Base-by-base conservation (phyloP, 2,888 invertebrate species). In the Pachymerium ferrugineum region DNA sequence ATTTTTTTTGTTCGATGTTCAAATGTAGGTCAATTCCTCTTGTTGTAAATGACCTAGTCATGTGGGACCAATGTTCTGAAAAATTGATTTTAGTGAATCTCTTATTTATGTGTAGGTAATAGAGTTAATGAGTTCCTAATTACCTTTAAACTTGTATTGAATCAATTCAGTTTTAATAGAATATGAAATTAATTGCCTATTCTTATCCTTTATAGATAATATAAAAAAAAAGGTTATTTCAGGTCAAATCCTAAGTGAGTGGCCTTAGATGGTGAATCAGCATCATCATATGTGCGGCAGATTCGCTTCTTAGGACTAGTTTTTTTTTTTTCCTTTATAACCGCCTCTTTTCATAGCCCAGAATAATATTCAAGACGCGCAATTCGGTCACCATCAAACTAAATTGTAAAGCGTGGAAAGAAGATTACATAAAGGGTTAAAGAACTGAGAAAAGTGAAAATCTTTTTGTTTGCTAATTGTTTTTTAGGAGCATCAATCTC, bases 21-120 rank as follows among this genome's bases (percentile, higher is more conserved):
- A n/a, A n/a, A n/a, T n/a, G 4, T 47, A 47, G 47, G 47, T 47
- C 47, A 47, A 47, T n/a, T 47, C n/a, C 47, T 47, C 47, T 42
- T 14, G 16, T 47, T 47, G 47, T 47, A 47, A 47, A 47, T 47
- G 47, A 47, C 47, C 47, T 47, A 47, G 22, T n/a, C n/a, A n/a
- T n/a, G n/a, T 22, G 47, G 47, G 47, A 47, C 47, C 47, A 47
- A 47, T 16, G 47, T 16, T 47, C 47, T 47, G 12, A 42, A n/a
- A n/a, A n/a, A n/a, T n/a, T n/a, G n/a, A n/a, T n/a, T n/a, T n/a
- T n/a, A n/a, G n/a, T n/a, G n/a, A n/a, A n/a, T n/a, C n/a, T n/a
- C n/a, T n/a, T n/a, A n/a, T n/a, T n/a, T n/a, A n/a, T n/a, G n/a
- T n/a, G n/a, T n/a, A n/a, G n/a, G n/a, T n/a, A n/a, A n/a, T n/a